Percentiles rank a stretch among this genome's conserved stretches.
These are phyloP conservation scores for Physella acuta DNA, from an alignment of 1,140 invertebrate species.

Conservation along the genomic window DNA sequence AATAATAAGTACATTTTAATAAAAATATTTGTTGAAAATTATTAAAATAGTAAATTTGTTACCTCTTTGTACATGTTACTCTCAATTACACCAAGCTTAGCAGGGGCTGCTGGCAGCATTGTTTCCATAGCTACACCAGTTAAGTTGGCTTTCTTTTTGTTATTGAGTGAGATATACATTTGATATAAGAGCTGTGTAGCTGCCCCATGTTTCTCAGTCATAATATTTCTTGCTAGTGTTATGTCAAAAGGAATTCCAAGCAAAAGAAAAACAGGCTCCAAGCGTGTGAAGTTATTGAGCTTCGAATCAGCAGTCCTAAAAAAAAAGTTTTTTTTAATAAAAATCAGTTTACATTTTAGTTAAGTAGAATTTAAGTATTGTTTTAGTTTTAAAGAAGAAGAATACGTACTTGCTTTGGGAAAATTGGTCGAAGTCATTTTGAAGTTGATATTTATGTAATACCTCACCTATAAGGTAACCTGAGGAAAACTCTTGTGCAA, in stretches of 20 bases:
- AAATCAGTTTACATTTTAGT: not conserved
- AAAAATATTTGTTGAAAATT: no score
- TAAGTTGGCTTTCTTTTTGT: constrained; percentile 59
- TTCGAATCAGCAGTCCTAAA: constrained; percentile 57
- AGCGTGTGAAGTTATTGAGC: constrained; percentile 60
- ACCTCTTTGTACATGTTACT: constrained; percentile 58
- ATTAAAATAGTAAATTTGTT: no score
- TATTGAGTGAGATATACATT: constrained; percentile 59
- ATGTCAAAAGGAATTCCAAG: constrained; percentile 59
- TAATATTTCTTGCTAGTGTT: constrained; percentile 57
- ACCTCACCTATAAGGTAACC: constrained; percentile 60
- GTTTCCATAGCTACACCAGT: constrained; percentile 61
- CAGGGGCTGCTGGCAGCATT: constrained; percentile 56
- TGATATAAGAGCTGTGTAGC: constrained; percentile 59
- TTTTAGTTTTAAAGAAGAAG: not conserved
- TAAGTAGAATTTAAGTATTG: not conserved
- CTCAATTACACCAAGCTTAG: constrained; percentile 56
- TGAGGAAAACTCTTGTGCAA: constrained; percentile 57
- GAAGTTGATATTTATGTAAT: constrained; percentile 57
- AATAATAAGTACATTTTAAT: no score
- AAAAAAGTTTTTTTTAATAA: constrained; percentile 3
- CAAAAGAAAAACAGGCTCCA: constrained; percentile 56
- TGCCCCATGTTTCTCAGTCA: constrained; percentile 57
- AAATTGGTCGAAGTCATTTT: constrained; percentile 61
- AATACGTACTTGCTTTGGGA: constrained; percentile 56